Conservation (phyloP, 2,888 invertebrate genomes). For the Tinea pellionella region DNA sequence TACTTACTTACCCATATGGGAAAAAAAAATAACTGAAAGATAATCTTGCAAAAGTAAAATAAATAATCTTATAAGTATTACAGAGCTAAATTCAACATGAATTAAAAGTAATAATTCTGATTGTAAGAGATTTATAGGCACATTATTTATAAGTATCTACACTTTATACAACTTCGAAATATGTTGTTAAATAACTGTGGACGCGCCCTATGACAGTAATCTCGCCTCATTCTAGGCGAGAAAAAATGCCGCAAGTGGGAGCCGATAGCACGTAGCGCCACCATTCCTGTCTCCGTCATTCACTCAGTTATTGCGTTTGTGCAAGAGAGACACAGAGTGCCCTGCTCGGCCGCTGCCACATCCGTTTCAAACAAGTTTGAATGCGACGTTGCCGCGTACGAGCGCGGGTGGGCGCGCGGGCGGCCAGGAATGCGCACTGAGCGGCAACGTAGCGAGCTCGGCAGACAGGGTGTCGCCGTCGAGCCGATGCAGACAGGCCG, state of each 20-base stretch:
- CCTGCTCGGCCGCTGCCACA: conserved; percentile 71
- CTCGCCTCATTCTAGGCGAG: conserved; percentile 75
- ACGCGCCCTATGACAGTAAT: conserved; percentile 61
- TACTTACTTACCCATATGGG: too few relatives aligned
- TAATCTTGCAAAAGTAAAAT: too few relatives aligned
- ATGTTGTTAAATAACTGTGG: conserved; percentile 33
- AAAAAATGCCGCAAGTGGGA: conserved; percentile 74
- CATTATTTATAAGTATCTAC: too few relatives aligned
- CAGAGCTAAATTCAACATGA: too few relatives aligned
- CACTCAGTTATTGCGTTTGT: conserved; percentile 23
- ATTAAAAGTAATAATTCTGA: too few relatives aligned
- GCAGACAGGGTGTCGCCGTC: conserved; percentile 96
- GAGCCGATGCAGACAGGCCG: conserved; percentile 84
- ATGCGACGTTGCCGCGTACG: conserved; percentile 67
- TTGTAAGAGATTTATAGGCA: too few relatives aligned
- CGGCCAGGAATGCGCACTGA: conserved; percentile 63
- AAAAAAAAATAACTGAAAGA: too few relatives aligned
- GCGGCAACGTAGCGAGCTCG: conserved; percentile 81
- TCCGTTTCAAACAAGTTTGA: conserved; percentile 81
- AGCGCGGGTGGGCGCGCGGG: conserved; percentile 46
- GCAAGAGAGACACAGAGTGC: conserved; percentile 42
- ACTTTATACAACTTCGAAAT: too few relatives aligned
- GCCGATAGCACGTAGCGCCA: conserved; percentile 71
- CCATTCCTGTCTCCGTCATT: conserved; percentile 46
- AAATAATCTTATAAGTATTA: too few relatives aligned